Percentiles rank a stretch among this genome's conserved stretches.
phyloP scores from a whole-genome alignment of 2,797 vertebrate species.

The Podargus strigoides region DNA sequence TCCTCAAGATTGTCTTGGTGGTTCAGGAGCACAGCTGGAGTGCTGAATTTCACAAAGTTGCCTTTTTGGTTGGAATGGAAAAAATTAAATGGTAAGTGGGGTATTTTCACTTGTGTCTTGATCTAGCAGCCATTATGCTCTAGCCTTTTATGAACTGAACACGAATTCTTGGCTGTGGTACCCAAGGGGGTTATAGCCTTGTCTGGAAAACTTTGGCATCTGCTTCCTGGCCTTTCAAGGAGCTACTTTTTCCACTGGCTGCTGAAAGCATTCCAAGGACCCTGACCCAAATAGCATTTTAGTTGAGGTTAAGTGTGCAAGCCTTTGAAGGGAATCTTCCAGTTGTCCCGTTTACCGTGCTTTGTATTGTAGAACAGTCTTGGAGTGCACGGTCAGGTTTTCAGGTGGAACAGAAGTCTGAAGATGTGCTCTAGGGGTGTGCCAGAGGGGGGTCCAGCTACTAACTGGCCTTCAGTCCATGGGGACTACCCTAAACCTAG shows the following conservation, averaged over 20 bases:
- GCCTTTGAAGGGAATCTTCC: background rate
- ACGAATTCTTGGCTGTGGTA: background rate
- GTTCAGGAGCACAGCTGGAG: background rate
- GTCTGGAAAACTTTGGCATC: background rate
- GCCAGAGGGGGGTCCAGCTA: fast-evolving
- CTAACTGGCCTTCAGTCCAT: background rate
- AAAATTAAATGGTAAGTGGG: background rate
- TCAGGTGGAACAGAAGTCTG: background rate
- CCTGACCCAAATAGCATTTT: background rate
- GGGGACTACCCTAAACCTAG: background rate
- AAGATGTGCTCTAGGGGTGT: background rate
- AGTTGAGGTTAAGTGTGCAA: background rate
- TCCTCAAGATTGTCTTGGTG: background rate
- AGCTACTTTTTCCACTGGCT: background rate
- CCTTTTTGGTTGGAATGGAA: background rate
- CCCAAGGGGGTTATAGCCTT: background rate
- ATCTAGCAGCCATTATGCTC: background rate
- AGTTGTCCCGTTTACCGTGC: fast-evolving
- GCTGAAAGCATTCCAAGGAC: background rate
- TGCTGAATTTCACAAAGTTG: background rate
- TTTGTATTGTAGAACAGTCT: background rate
- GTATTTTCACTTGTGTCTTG: background rate
- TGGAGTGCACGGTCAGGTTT: background rate
- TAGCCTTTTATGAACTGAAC: background rate
- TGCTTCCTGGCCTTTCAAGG: background rate